These are phyloP conservation scores for Excalfactoria chinensis DNA, from an alignment of 2,113 vertebrate genomes.

Conservation along the genomic window DNA sequence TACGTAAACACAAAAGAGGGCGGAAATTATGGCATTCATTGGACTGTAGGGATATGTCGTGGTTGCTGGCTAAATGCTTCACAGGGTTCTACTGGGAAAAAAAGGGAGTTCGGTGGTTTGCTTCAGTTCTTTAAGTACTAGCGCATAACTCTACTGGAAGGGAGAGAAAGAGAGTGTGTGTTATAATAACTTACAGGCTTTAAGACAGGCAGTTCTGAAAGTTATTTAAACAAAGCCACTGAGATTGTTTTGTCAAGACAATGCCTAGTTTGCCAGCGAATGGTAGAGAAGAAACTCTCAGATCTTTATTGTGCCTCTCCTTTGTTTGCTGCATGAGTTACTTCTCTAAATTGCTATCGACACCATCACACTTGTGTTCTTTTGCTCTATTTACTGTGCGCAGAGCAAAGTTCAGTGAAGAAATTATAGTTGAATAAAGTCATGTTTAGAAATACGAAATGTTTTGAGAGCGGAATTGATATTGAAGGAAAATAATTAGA, in stretches of 20 bases:
- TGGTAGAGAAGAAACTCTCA: neutral
- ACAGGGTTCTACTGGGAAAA: neutral
- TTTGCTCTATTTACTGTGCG: neutral
- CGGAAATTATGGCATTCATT: neutral
- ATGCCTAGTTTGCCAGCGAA: conserved; percentile 14
- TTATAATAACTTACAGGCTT: conserved; percentile 67
- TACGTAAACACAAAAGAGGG: neutral
- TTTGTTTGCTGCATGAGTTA: neutral
- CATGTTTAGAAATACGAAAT: neutral
- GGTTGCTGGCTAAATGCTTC: neutral
- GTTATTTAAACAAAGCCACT: conserved; percentile 69
- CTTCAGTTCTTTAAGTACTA: neutral
- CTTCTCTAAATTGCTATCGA: neutral
- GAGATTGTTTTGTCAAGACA: conserved; percentile 54
- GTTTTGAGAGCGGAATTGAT: conserved; percentile 11
- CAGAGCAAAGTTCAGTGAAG: neutral
- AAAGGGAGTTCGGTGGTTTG: neutral
- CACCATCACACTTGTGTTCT: neutral
- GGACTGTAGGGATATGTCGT: neutral
- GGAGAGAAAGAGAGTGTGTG: conserved; percentile 60
- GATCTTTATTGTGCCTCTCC: neutral
- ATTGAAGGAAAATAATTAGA: neutral
- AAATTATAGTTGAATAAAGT: neutral
- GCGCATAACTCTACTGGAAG: conserved; percentile 22
- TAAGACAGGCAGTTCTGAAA: conserved; percentile 60